Evolutionary conservation across 2,888 invertebrate genomes (phyloP).

Genomic region (Amphimallon solstitiale): DNA sequence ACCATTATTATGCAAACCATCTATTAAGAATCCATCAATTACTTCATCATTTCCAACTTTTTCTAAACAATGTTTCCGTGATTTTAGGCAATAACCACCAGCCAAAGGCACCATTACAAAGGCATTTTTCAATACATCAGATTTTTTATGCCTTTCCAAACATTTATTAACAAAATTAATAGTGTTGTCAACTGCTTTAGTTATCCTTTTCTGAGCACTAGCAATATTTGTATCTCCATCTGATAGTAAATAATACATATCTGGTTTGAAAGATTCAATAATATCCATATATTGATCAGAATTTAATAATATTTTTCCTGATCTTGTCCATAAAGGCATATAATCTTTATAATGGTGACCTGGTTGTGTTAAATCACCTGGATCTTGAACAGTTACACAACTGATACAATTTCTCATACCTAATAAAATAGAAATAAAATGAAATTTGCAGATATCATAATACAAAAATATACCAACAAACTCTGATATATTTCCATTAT

Average conservation of each 20-base stretch:
- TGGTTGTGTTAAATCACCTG: slow-evolving; percentile 71
- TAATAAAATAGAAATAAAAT: slow-evolving; percentile 15
- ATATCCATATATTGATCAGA: slow-evolving; percentile 78
- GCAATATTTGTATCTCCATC: slow-evolving; percentile 78
- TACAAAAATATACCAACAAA: slow-evolving; percentile 67
- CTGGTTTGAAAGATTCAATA: slow-evolving; percentile 81
- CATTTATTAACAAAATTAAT: slow-evolving; percentile 75
- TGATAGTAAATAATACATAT: slow-evolving; percentile 82
- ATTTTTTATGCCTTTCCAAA: slow-evolving; percentile 69
- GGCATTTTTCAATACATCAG: slow-evolving; percentile 65
- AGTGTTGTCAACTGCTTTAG: slow-evolving; percentile 78
- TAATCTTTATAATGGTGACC: slow-evolving; percentile 78
- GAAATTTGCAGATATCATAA: not conserved
- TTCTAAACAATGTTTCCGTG: slow-evolving; percentile 73
- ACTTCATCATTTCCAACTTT: slow-evolving; percentile 68
- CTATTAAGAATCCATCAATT: slow-evolving; percentile 80
- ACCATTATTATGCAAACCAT: slow-evolving; percentile 84
- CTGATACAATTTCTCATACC: slow-evolving; percentile 68
- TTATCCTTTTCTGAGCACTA: slow-evolving; percentile 75
- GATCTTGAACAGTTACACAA: slow-evolving; percentile 74
- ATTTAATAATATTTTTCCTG: slow-evolving; percentile 76
- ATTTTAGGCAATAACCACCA: slow-evolving; percentile 77
- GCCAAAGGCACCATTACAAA: slow-evolving; percentile 75
- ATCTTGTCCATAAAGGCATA: slow-evolving; percentile 81
- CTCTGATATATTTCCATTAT: slow-evolving; percentile 72